These are phyloP conservation scores for Operophtera brumata DNA, from an alignment of 2,888 invertebrate genomes.

Conservation along the genomic window DNA sequence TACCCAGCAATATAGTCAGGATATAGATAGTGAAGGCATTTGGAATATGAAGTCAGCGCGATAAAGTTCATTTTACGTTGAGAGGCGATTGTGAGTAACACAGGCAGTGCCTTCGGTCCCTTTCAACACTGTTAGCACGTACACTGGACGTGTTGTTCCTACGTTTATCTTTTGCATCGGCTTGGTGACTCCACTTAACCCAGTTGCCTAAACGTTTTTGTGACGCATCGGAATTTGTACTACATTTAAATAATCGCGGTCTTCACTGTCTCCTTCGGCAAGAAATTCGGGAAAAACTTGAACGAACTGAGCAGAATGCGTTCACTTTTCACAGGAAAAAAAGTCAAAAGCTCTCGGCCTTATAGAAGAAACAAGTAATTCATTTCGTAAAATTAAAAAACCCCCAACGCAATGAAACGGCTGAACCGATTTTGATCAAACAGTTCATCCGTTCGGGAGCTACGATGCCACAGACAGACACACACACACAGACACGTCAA, in stretches of 20 bases:
- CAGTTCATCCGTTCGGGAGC: no score
- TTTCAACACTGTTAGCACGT: slow-evolving; percentile 46
- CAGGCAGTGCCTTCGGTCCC: slow-evolving; percentile 27
- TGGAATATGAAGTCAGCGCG: background rate
- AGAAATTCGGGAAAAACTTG: slow-evolving; percentile 55
- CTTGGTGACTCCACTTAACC: slow-evolving; percentile 61
- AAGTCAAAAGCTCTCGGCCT: no score
- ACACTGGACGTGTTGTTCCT: slow-evolving; percentile 38
- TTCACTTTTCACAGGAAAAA: slow-evolving; percentile 1
- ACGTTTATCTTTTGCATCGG: slow-evolving; percentile 52
- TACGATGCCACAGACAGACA: no score
- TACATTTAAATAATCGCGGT: slow-evolving; percentile 61
- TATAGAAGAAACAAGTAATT: no score
- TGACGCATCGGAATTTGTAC: slow-evolving; percentile 68
- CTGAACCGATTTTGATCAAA: no score
- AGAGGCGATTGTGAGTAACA: background rate
- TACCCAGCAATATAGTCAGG: no score
- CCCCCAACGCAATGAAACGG: no score
- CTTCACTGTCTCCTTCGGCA: slow-evolving; percentile 50
- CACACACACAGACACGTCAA: no score
- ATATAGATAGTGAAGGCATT: no score
- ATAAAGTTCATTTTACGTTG: background rate
- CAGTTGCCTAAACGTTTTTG: slow-evolving; percentile 55
- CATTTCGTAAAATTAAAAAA: no score
- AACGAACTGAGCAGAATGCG: slow-evolving; percentile 2